Percentiles rank a stretch among this genome's conserved stretches.
These are phyloP conservation scores for Apostichopus parvimensis DNA, from an alignment of 35 echinoderm and acorn worm genomes.

Conservation along the genomic window DNA sequence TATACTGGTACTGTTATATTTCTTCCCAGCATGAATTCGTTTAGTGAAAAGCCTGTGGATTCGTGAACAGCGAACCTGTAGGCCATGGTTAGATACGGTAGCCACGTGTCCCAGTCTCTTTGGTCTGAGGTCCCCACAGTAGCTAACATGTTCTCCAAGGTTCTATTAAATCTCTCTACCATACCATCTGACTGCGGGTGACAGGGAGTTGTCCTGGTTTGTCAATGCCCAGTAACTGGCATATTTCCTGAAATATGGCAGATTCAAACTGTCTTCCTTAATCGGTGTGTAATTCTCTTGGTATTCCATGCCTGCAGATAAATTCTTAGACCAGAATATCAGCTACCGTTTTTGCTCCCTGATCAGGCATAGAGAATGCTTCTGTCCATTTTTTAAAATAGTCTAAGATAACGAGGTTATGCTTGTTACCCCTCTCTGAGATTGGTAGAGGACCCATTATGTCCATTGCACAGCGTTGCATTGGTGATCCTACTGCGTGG, in stretches of 20 bases:
- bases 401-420: conserved; percentile 55
- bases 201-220: conserved; percentile 60
- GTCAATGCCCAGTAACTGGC: conserved; percentile 41
- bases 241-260: conserved; percentile 52
- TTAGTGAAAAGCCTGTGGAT: background rate
- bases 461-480: conserved; percentile 59
- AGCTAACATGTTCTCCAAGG: conserved; percentile 51
- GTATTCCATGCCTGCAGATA: conserved; percentile 47
- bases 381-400: conserved; percentile 77
- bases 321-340: conserved; percentile 36
- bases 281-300: conserved; percentile 48
- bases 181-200: conserved; percentile 60
- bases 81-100: conserved; percentile 53
- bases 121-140: background rate
- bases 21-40: conserved; percentile 47
- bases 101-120: conserved; percentile 18
- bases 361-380: conserved; percentile 61
- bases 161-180: conserved; percentile 55
- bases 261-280: conserved; percentile 66
- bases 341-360: conserved; percentile 64
- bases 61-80: conserved; percentile 43
- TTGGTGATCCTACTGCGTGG: background rate
- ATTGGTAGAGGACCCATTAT: conserved; percentile 66
- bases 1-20: conserved; percentile 17
- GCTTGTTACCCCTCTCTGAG: conserved; percentile 58